phyloP scores from a whole-genome alignment of 2,888 invertebrate species.

The Punctoribates punctum region DNA sequence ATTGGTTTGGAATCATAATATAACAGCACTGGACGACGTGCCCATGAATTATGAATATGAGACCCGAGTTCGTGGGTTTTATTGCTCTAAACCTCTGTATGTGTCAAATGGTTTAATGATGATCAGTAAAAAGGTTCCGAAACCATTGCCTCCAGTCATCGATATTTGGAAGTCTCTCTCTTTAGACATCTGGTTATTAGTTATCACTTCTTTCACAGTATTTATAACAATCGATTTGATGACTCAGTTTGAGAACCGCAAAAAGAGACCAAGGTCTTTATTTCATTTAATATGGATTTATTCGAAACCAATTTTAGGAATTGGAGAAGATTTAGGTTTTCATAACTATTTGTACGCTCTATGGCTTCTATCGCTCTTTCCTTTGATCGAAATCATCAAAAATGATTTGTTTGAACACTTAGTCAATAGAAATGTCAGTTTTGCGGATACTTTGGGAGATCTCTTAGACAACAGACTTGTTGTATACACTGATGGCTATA shows the following conservation, averaged over 20 bases:
- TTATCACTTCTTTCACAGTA: not conserved
- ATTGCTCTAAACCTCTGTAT: too few relatives aligned
- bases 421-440: not conserved
- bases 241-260: not conserved
- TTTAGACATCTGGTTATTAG: too few relatives aligned
- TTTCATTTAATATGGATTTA: not conserved
- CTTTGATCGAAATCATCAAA: not conserved
- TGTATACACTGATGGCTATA: not conserved
- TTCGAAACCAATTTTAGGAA: not conserved
- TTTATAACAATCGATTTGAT: not conserved
- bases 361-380: not conserved
- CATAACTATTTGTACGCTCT: not conserved
- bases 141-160: too few relatives aligned
- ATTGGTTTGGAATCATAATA: too few relatives aligned
- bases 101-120: too few relatives aligned
- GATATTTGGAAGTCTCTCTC: too few relatives aligned
- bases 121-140: too few relatives aligned
- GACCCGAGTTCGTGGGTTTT: too few relatives aligned
- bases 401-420: not conserved
- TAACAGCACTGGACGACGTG: too few relatives aligned
- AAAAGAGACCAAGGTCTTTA: not conserved
- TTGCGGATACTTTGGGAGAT: not conserved
- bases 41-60: too few relatives aligned
- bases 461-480: not conserved
- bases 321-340: conserved; percentile 1